Evolutionary conservation across 2,888 invertebrate genomes (phyloP), one percentile per base, ranked within the genome.

Genomic region (Melolontha melolontha): DNA sequence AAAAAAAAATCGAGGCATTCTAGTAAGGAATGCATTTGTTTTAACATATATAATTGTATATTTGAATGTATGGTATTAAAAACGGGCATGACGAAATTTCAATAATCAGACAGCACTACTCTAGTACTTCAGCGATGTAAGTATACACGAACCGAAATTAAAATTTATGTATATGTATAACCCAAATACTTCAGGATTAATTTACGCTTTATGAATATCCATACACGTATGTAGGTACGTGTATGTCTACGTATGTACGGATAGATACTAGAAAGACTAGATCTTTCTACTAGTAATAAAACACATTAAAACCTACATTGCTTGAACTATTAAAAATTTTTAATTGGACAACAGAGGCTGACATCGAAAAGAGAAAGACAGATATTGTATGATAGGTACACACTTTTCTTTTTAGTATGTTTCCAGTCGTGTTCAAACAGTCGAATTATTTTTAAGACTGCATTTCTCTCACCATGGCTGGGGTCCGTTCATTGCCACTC

Each of bases 401-500:
- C 59, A 29, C 57, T 47, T 59, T 59, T 57, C 57, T 57, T 42
- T 59, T 59, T 14, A 47, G 16, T 59, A 59, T 34, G 59, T 67
- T 67, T 69, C 69, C 67, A 67, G 67, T 66, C 55, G 70, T 49
- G 55, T 39, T 66, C 66, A 66, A 66, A 66, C 34, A 57, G 66
- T 40, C 57, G 59, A 66, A 66, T 66, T 66, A 66, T 66, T 66
- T 66, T 66, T 47, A 57, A 59, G 59, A 59, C 59, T 59, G 44
- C 59, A 59, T 59, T 59, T 59, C 59, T 59, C 59, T 59, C 59
- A 59, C 59, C 34, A 10, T 59, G 34, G 59, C 59, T 59, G 47
- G 6, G 22, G 59, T 59, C 59, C 44, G 59, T 59, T 47, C 59
- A 29, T 59, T 47, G 59, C 59, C 59, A 59, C 59, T 59, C 59